phyloP scores from a whole-genome alignment of 2,113 vertebrate genomes.

The Salvelinus fontinalis region DNA sequence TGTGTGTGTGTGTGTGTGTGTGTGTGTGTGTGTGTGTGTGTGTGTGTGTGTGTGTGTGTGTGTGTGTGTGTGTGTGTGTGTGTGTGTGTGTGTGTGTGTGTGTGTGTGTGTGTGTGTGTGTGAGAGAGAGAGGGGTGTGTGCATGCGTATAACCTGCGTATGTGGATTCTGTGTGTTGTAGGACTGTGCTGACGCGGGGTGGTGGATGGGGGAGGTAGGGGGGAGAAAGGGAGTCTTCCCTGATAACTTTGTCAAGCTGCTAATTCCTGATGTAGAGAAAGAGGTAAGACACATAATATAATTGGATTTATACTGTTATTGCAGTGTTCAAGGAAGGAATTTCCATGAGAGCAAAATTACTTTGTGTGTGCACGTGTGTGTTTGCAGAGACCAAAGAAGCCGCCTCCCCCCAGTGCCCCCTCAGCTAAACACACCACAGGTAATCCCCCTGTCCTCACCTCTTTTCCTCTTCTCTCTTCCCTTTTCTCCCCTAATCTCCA shows the following conservation, averaged over 20 bases:
- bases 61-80: conserved; percentile 1
- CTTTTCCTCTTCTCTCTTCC: not conserved
- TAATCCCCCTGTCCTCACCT: conserved; percentile 57
- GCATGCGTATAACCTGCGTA: not conserved
- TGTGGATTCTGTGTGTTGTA: conserved; percentile 46
- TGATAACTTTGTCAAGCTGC: conserved; percentile 96
- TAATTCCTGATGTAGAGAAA: conserved; percentile 90
- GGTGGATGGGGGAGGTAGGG: conserved; percentile 96
- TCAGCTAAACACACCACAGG: conserved; percentile 86
- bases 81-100: conserved; percentile 4
- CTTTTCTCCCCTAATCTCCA: not conserved
- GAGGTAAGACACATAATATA: conserved; percentile 72
- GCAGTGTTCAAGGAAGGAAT: no score
- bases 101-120: not conserved
- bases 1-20: not conserved
- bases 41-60: not conserved
- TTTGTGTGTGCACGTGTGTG: conserved; percentile 27
- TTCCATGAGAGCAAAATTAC: conserved; percentile 2
- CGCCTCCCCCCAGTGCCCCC: conserved; percentile 90
- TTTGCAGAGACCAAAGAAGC: conserved; percentile 96
- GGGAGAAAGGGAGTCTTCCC: conserved; percentile 92
- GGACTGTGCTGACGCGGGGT: conserved; percentile 95
- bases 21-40: not conserved
- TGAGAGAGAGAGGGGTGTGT: not conserved
- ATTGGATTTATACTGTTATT: no score